phyloP scores from a whole-genome alignment of 92 coral and sea anemone species.

The Phenganax marumi region DNA sequence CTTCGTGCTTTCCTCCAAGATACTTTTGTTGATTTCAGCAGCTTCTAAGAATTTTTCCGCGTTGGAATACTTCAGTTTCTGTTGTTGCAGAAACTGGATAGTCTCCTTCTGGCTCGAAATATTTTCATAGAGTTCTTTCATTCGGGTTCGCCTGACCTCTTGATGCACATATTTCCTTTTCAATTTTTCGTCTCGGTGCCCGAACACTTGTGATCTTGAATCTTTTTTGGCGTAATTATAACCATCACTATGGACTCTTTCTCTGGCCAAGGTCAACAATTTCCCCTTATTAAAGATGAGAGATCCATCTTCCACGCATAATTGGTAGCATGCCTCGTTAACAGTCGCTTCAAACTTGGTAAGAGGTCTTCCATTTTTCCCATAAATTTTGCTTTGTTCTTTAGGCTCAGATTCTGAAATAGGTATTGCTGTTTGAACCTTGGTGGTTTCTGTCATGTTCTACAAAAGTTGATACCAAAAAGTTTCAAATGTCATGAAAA shows the following conservation, averaged over 20 bases:
- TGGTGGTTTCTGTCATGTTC: no score
- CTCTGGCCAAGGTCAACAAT: constrained; percentile 42
- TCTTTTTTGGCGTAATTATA: constrained; percentile 53
- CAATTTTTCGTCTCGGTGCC: constrained; percentile 12
- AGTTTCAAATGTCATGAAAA: no score
- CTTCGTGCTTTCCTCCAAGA: constrained; percentile 51
- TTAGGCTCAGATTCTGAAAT: no score
- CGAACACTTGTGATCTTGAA: constrained; percentile 54
- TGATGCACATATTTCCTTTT: constrained; percentile 47
- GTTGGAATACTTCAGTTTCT: constrained; percentile 23
- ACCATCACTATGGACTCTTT: constrained; percentile 49
- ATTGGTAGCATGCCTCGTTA: background rate
- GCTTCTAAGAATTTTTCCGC: constrained; percentile 55
- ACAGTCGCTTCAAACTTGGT: background rate
- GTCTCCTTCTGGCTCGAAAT: constrained; percentile 39
- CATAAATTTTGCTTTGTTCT: no score
- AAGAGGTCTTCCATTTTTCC: no score
- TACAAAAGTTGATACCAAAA: no score
- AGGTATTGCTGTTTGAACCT: no score
- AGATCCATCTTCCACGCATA: constrained; percentile 40
- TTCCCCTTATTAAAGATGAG: constrained; percentile 49
- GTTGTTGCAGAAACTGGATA: constrained; percentile 35
- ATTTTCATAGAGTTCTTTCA: constrained; percentile 43
- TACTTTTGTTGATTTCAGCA: constrained; percentile 38
- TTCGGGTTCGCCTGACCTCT: constrained; percentile 43